Evolutionary conservation across 2,113 vertebrate genomes (phyloP).

Genomic region (Gallinago paraguaiae): DNA sequence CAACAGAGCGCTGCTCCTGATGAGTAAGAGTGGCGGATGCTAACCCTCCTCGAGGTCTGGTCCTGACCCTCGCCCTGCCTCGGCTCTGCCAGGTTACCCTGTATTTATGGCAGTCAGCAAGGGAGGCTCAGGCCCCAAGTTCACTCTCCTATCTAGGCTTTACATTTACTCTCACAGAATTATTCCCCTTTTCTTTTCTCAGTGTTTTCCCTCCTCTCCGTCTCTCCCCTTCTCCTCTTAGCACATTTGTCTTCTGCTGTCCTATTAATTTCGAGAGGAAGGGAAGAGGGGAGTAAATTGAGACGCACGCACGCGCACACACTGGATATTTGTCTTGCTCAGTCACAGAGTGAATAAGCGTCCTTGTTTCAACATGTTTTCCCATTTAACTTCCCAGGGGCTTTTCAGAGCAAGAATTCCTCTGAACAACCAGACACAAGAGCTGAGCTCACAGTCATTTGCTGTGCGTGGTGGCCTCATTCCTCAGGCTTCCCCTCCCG

Average conservation of each 20-base stretch:
- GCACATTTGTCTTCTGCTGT: not conserved
- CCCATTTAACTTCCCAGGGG: slow-evolving; percentile 31
- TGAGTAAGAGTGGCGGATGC: not conserved
- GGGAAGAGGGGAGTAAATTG: not conserved
- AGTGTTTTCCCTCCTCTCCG: not conserved
- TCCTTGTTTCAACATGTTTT: slow-evolving; percentile 65
- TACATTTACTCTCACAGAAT: not conserved
- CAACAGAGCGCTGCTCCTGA: not conserved
- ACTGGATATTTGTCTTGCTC: slow-evolving; percentile 46
- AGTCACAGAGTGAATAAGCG: slow-evolving; percentile 36
- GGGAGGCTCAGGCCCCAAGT: not conserved
- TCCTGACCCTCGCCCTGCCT: not conserved
- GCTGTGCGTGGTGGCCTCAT: not conserved
- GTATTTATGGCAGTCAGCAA: not conserved
- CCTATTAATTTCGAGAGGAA: not conserved
- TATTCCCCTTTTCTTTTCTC: not conserved
- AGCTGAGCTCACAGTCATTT: not conserved
- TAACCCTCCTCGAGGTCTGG: not conserved
- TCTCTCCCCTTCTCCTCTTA: not conserved
- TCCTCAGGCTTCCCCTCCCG: not conserved
- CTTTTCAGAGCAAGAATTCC: slow-evolving; percentile 13
- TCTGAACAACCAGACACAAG: not conserved
- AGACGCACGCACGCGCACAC: not conserved
- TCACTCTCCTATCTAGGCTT: not conserved
- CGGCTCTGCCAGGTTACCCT: not conserved